phyloP scores from a whole-genome alignment of 2,888 invertebrate genomes.

The Strigamia crassipes region DNA sequence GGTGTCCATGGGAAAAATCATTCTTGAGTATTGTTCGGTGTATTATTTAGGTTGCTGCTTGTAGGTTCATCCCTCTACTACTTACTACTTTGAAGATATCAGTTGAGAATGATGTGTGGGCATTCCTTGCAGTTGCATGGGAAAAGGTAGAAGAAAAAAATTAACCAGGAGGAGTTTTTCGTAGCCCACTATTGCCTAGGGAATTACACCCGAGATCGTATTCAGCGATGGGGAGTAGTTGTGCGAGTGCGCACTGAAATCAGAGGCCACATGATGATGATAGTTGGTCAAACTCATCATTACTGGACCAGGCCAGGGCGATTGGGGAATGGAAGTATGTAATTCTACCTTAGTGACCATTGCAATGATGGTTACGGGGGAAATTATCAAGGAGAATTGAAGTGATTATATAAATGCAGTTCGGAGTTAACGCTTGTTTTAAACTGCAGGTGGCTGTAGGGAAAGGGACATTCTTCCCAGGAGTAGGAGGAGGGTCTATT shows the following conservation, averaged over 20 bases:
- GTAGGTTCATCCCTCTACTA: background rate
- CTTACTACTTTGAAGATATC: constrained; percentile 2
- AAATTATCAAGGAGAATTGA: background rate
- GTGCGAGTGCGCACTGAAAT: constrained; percentile 9
- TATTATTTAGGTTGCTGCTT: background rate
- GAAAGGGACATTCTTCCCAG: constrained; percentile 4
- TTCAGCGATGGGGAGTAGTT: background rate
- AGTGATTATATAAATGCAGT: background rate
- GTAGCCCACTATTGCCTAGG: background rate
- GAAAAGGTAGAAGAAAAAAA: background rate
- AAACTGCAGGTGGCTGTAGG: background rate
- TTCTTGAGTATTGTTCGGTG: background rate
- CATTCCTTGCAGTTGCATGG: background rate
- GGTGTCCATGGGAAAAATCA: background rate
- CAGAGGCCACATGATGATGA: constrained; percentile 17
- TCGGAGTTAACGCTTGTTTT: background rate
- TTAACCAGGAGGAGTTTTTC: background rate
- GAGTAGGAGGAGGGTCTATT: constrained; percentile 3
- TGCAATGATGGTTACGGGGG: background rate
- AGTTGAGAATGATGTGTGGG: constrained; percentile 1
- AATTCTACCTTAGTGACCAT: constrained; percentile 12
- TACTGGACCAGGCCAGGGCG: background rate
- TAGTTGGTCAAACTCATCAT: constrained; percentile 6
- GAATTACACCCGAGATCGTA: background rate
- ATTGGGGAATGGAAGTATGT: constrained; percentile 13